A percentile compares a stretch with the other conserved stretches of the same genome.
Evolutionary conservation across 2,797 vertebrate species (phyloP).

Genomic region (Tokudaia tokunoshimensis): DNA sequence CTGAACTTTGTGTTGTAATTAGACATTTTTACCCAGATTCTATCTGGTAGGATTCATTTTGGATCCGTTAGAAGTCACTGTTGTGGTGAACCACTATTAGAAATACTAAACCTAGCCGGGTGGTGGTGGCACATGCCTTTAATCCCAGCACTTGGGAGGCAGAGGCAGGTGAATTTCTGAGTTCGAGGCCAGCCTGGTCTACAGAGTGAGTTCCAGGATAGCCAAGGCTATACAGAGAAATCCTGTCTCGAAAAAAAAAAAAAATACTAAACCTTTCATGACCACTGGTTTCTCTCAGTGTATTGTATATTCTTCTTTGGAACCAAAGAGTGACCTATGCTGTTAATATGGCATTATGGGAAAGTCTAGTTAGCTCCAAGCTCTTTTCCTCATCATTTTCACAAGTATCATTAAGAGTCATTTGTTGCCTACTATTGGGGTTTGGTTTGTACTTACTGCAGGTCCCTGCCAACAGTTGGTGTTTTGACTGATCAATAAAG

Average conservation of each 20-base stretch:
- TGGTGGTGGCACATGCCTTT: too few relatives aligned
- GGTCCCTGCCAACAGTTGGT: neutral
- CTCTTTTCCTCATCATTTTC: neutral
- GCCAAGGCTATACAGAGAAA: too few relatives aligned
- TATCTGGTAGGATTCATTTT: neutral
- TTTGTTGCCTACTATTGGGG: neutral
- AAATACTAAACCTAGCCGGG: neutral
- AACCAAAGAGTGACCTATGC: neutral
- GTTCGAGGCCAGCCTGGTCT: too few relatives aligned
- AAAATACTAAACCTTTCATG: neutral
- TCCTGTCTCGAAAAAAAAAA: too few relatives aligned
- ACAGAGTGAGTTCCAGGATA: too few relatives aligned
- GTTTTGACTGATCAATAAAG: neutral
- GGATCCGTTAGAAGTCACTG: conserved; percentile 1
- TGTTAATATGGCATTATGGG: neutral
- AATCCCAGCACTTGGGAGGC: too few relatives aligned
- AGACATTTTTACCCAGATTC: neutral
- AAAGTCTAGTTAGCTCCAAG: neutral
- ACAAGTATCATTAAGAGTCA: neutral
- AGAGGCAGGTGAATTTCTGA: too few relatives aligned
- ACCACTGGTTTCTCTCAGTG: neutral
- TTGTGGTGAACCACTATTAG: neutral
- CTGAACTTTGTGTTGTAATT: neutral
- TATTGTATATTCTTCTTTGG: conserved; percentile 33
- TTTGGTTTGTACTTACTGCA: neutral